phyloP scores from a whole-genome alignment of 2,797 vertebrate species.

The Alectoris magna region DNA sequence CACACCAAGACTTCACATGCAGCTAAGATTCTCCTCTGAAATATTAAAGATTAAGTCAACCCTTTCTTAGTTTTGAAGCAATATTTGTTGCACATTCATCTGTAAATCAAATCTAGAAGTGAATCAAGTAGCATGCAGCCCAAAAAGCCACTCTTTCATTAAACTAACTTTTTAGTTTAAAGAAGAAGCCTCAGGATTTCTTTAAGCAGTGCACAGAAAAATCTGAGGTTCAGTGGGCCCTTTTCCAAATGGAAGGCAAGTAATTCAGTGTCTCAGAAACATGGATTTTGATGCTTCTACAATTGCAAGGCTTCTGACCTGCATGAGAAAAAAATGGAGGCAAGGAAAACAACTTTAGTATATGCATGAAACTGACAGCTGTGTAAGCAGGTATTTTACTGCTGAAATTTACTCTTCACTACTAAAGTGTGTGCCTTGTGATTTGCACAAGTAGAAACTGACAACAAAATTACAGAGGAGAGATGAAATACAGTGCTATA shows the following conservation, averaged over 20 bases:
- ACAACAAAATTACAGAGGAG: not conserved
- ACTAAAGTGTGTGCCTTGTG: not conserved
- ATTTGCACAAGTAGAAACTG: not conserved
- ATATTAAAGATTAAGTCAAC: not conserved
- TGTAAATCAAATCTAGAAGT: not conserved
- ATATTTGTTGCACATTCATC: not conserved
- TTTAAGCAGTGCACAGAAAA: not conserved
- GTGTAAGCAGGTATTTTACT: constrained; percentile 22
- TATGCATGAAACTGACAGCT: not conserved
- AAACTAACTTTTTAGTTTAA: not conserved
- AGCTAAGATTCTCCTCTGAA: not conserved
- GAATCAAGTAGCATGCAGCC: not conserved
- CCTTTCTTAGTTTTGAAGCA: not conserved
- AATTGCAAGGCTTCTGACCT: not conserved
- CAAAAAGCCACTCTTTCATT: not conserved
- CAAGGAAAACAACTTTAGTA: not conserved
- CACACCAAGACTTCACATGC: not conserved
- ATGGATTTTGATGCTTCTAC: not conserved
- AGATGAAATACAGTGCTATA: not conserved
- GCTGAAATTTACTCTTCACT: not conserved
- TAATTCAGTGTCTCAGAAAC: not conserved
- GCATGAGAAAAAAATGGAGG: not conserved
- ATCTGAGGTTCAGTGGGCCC: not conserved
- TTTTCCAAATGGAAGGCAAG: not conserved
- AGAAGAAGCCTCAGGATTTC: not conserved